Evolutionary conservation across 2,113 vertebrate genomes (phyloP).

Genomic region (Bothrops jararaca): DNA sequence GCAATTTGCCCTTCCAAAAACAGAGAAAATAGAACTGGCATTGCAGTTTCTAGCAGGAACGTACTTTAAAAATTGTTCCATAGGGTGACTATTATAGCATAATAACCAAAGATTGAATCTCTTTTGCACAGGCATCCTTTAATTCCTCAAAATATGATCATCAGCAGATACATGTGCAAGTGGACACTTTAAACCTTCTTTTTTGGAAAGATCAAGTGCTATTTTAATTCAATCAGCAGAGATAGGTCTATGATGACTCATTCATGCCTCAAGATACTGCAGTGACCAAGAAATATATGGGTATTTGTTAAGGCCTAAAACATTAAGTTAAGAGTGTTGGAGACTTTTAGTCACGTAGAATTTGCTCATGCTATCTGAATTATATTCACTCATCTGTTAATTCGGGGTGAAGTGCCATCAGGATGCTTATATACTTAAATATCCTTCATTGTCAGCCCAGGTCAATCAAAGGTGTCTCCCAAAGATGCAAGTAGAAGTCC

Average conservation of each 20-base stretch:
- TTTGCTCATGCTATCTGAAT: neutral
- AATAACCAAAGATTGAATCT: neutral
- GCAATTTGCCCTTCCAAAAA: constrained; percentile 25
- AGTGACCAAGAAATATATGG: neutral
- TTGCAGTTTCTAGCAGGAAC: constrained; percentile 37
- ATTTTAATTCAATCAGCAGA: neutral
- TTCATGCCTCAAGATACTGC: neutral
- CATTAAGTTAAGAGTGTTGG: neutral
- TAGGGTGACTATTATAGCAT: neutral
- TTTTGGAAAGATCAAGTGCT: neutral
- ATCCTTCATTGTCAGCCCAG: neutral
- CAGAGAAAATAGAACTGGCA: neutral
- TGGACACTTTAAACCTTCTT: neutral
- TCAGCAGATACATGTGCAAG: neutral
- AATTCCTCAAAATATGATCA: neutral
- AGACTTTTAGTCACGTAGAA: neutral
- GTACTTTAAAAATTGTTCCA: neutral
- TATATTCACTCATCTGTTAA: neutral
- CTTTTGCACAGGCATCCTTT: neutral
- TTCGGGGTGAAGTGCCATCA: neutral
- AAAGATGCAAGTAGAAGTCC: neutral
- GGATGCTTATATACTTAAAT: neutral
- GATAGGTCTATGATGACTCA: neutral
- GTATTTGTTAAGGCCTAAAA: neutral
- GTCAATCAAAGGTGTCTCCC: neutral